Evolutionary conservation across 92 coral and sea anemone species (phyloP), one percentile per base, ranked within the genome.

Genomic region (Zoanthus sansibaricus): DNA sequence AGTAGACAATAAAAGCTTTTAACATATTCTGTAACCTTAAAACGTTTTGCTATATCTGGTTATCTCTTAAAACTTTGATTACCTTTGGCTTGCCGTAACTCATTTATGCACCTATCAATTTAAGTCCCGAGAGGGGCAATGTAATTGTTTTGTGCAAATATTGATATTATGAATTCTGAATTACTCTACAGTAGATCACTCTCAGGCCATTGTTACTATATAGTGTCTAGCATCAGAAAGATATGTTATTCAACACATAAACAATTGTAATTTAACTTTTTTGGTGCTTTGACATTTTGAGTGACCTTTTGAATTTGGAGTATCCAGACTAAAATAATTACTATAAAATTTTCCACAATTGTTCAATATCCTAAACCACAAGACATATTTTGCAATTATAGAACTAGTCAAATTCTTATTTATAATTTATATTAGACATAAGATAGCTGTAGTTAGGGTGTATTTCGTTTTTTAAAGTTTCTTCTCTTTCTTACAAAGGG

Each of bases 401-500:
- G n/a, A n/a, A n/a, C 66, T 1, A 58, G 66, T 14, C 5, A 58
- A 10, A 58, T 58, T 58, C 66, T 58, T 58, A 58, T 58, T 58
- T 58, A 58, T 58, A 58, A 49, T 49, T 4, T 49, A 49, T 58
- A 58, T 58, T 58, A 58, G 66, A 14, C 66, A 58, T 20, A 13
- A 17, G 66, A 58, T 58, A 58, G 66, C 66, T 58, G 18, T 17
- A 58, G 66, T 6, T 17, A 58, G 66, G 17, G 66, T 58, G 66
- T 58, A 58, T 58, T 58, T 58, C 5, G 17, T 58, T 58, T 58
- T 58, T 58, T 58, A 58, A 58, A 58, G 66, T 58, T 58, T 58
- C 66, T 58, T 58, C 66, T 58, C 66, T 58, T 58, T 58, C 18
- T 58, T 58, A 14, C 66, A 58, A 58, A 86, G 89, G 80, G 89